phyloP scores from a whole-genome alignment of 1,140 invertebrate species.

The Nymphalis io region DNA sequence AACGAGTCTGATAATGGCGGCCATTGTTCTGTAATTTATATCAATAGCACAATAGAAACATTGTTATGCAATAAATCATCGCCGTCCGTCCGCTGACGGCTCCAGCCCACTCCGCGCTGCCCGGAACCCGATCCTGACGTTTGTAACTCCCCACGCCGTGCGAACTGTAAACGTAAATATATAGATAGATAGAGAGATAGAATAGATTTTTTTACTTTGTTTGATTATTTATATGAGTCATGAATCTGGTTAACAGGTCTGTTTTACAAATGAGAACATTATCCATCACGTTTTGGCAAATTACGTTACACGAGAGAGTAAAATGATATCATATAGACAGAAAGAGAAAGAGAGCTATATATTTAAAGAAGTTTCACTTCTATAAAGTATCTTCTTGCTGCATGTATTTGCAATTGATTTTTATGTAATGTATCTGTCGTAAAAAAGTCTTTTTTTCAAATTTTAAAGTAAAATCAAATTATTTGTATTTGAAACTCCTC shows the following conservation, averaged over 20 bases:
- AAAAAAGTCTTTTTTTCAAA: too few species aligned
- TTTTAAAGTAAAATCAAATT: too few species aligned
- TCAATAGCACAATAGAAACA: not conserved
- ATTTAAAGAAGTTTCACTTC: too few species aligned
- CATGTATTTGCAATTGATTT: too few species aligned
- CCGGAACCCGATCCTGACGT: not conserved
- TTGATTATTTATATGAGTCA: constrained; percentile 38
- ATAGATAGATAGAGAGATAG: constrained; percentile 2
- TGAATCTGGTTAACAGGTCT: constrained; percentile 32
- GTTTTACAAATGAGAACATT: constrained; percentile 29
- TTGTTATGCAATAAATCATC: constrained; percentile 14
- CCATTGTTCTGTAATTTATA: not conserved
- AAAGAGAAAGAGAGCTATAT: too few species aligned
- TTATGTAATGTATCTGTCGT: too few species aligned
- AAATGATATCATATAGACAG: too few species aligned
- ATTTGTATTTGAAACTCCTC: too few species aligned
- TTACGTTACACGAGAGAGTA: too few species aligned
- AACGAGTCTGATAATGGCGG: not conserved
- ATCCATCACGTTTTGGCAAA: not conserved
- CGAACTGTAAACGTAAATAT: constrained; percentile 1
- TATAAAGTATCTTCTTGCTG: too few species aligned
- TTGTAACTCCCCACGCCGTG: not conserved
- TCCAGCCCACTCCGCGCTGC: not conserved
- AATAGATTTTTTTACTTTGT: constrained; percentile 34
- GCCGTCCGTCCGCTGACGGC: not conserved